A percentile compares a stretch with the other conserved stretches of the same genome.
Evolutionary conservation across 2,113 vertebrate species (phyloP).

Genomic region (Dromiciops gliroides): DNA sequence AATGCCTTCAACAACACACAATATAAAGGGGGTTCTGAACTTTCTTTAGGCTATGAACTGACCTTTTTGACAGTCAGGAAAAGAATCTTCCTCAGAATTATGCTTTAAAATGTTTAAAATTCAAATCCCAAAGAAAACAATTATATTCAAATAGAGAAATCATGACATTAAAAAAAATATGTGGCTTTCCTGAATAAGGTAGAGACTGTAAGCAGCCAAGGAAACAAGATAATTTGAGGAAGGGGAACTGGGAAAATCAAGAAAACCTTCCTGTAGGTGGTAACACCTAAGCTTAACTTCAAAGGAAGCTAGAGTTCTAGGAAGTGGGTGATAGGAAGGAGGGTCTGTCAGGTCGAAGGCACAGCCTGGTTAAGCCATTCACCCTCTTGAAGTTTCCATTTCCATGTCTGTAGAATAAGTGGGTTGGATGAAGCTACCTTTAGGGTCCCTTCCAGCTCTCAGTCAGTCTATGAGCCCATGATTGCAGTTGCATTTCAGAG

Average conservation of each 20-base stretch:
- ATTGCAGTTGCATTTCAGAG: slow-evolving; percentile 35
- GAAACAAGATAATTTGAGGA: not conserved
- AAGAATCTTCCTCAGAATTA: not conserved
- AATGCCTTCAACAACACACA: not conserved
- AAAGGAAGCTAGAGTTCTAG: not conserved
- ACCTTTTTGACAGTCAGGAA: not conserved
- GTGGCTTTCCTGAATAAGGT: not conserved
- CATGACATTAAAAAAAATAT: not conserved
- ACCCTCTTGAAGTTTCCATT: not conserved
- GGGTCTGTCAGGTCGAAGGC: not conserved
- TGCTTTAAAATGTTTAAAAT: not conserved
- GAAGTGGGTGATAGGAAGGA: not conserved
- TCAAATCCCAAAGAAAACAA: not conserved
- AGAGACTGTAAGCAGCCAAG: not conserved
- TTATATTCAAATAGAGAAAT: not conserved
- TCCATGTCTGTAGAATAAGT: not conserved
- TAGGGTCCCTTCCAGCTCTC: not conserved
- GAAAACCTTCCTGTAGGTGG: not conserved
- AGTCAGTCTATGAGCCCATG: not conserved
- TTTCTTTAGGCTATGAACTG: not conserved
- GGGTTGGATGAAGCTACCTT: not conserved
- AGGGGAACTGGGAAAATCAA: not conserved
- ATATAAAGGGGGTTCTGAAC: not conserved
- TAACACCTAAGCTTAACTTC: not conserved
- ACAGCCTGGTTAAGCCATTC: not conserved